These are phyloP conservation scores for Formica selysi DNA, from an alignment of 1,140 invertebrate genomes.

Conservation along the genomic window DNA sequence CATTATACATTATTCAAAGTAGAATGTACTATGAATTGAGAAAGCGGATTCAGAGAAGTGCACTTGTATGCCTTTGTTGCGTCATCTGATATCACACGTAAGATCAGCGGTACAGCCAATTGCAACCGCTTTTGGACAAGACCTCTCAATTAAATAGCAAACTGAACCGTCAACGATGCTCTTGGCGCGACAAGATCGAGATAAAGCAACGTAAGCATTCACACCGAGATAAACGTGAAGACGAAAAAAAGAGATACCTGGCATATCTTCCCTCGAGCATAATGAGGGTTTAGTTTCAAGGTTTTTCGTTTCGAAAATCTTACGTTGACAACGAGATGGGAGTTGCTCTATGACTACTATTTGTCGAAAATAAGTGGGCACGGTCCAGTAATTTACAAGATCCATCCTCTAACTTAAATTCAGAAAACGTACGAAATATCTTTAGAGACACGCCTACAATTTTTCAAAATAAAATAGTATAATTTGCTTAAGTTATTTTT, in stretches of 20 bases:
- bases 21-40: conserved; percentile 21
- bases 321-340: too few relatives aligned
- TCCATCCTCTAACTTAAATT: conserved; percentile 53
- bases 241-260: background rate
- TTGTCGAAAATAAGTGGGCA: conserved; percentile 68
- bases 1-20: conserved; percentile 27
- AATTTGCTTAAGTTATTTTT: background rate
- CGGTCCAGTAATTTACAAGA: conserved; percentile 11
- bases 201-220: background rate
- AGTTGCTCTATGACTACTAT: conserved; percentile 55
- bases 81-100: background rate
- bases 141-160: background rate
- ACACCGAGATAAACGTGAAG: too few relatives aligned
- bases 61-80: conserved; percentile 41
- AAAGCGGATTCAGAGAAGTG: conserved; percentile 9
- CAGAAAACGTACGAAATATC: background rate
- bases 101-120: background rate
- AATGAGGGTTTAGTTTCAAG: too few relatives aligned
- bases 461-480: conserved; percentile 13
- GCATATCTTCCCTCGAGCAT: too few relatives aligned
- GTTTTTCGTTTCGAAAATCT: too few relatives aligned
- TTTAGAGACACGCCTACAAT: conserved; percentile 33
- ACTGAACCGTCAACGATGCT: background rate
- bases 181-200: background rate
- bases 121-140: background rate